Percentiles rank a stretch among this genome's conserved stretches.
phyloP scores from a whole-genome alignment of 2,888 invertebrate genomes.

The Coleophora deauratella region DNA sequence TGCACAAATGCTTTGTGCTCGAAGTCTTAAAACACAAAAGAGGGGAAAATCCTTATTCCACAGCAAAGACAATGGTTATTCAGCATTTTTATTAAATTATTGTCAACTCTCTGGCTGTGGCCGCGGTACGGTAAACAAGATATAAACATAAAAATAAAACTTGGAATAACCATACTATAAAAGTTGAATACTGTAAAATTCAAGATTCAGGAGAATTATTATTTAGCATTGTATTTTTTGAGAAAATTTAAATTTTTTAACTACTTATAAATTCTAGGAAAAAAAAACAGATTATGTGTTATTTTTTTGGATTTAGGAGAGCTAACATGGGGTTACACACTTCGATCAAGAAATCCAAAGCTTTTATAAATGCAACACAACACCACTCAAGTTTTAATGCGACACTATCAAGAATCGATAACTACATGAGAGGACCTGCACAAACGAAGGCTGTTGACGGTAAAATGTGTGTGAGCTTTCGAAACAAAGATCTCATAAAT shows the following conservation, averaged over 20 bases:
- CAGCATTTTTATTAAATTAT: conserved; percentile 52
- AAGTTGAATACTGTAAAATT: no score
- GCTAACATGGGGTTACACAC: no score
- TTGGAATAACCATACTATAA: conserved; percentile 1
- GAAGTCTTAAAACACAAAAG: conserved; percentile 46
- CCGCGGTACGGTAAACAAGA: conserved; percentile 12
- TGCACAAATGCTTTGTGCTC: conserved; percentile 51
- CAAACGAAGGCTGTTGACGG: conserved; percentile 1
- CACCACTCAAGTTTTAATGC: not conserved
- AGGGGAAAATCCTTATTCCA: conserved; percentile 27
- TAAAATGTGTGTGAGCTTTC: conserved; percentile 6
- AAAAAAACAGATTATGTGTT: no score
- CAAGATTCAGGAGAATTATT: no score
- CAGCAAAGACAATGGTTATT: conserved; percentile 40
- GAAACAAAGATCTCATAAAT: conserved; percentile 5
- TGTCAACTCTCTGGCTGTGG: conserved; percentile 35
- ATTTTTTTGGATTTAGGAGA: no score
- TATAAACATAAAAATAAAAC: conserved; percentile 3
- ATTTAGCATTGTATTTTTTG: no score
- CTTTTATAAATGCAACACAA: not conserved
- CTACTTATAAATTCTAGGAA: no score
- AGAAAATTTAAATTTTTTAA: no score
- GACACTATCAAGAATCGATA: not conserved
- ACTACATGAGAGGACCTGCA: not conserved
- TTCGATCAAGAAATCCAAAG: no score